These are phyloP conservation scores for Rhingia rostrata DNA, from an alignment of 2,888 invertebrate genomes.

Conservation along the genomic window DNA sequence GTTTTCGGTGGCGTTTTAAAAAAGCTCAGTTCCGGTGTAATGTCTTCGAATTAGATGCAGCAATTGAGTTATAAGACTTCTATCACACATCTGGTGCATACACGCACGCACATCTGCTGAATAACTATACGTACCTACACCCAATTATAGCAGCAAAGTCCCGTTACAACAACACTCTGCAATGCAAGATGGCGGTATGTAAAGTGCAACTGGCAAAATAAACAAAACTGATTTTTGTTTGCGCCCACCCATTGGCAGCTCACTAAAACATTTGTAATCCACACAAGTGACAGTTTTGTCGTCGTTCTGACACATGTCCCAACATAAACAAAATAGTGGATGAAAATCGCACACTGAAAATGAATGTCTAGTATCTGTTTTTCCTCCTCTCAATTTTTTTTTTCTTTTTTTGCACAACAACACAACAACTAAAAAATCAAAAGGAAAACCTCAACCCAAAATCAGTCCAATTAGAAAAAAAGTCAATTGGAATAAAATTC, in stretches of 20 bases:
- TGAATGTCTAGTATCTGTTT: slow-evolving; percentile 2
- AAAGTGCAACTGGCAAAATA: background rate
- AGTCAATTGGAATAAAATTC: background rate
- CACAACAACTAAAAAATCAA: background rate
- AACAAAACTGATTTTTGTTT: background rate
- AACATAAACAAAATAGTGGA: background rate
- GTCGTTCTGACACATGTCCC: slow-evolving; percentile 4
- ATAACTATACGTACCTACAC: too few relatives aligned
- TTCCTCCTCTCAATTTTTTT: background rate
- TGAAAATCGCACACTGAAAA: background rate
- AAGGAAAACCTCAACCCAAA: background rate
- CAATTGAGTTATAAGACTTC: too few relatives aligned
- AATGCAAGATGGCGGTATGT: background rate
- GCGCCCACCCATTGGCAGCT: background rate
- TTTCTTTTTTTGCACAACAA: background rate
- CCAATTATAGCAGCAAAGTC: too few relatives aligned
- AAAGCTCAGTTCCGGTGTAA: too few relatives aligned
- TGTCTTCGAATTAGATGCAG: too few relatives aligned
- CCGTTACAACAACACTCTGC: background rate
- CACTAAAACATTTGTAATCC: background rate
- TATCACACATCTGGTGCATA: too few relatives aligned
- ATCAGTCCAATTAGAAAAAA: background rate
- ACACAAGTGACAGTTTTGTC: background rate
- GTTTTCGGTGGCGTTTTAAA: too few relatives aligned
- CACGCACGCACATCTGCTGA: too few relatives aligned